Conservation (phyloP, 2,113 vertebrate species). For the Oreochromis aureus region DNA sequence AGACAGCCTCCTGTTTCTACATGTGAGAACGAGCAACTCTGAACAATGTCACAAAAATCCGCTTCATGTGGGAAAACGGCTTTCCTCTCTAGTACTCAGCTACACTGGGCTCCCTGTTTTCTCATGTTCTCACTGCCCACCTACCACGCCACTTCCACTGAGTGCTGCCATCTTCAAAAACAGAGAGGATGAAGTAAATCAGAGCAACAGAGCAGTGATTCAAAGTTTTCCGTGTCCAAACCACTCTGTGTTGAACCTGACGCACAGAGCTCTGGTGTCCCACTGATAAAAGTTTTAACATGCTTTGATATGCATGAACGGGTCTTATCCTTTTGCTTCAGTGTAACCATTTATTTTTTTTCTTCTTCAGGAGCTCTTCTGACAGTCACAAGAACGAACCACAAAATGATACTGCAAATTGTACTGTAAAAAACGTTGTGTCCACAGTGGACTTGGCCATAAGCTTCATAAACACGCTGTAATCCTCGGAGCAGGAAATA, state of each 20-base stretch:
- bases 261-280: conserved; percentile 16
- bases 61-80: background rate
- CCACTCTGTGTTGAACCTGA: conserved; percentile 36
- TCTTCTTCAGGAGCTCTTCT: background rate
- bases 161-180: background rate
- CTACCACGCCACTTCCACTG: background rate
- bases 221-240: conserved; percentile 15
- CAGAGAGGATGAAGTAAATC: background rate
- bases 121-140: background rate
- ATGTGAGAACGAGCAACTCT: background rate
- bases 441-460: background rate
- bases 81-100: background rate
- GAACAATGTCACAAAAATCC: background rate
- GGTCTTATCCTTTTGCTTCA: conserved; percentile 25
- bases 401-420: background rate
- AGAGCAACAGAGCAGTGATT: conserved; percentile 18
- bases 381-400: background rate
- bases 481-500: background rate
- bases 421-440: background rate
- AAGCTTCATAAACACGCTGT: conserved; percentile 12
- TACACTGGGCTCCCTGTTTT: background rate
- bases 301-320: conserved; percentile 60
- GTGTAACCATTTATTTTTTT: background rate
- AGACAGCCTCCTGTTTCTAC: background rate
- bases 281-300: conserved; percentile 57